Conservation (phyloP, 2,888 invertebrate genomes). For the Agrochola lota region DNA sequence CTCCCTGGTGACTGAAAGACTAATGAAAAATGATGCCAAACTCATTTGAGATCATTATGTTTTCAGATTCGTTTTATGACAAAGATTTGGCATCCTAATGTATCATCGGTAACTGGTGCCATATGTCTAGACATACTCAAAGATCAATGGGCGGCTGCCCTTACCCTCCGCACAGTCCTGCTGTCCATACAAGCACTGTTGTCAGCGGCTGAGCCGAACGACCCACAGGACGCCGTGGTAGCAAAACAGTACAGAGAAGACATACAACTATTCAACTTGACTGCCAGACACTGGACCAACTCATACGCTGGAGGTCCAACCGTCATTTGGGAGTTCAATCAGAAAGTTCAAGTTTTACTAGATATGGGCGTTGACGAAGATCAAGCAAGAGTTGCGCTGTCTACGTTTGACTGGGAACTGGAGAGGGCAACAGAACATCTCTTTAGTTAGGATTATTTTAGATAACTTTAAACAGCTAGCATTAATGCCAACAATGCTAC, state of each 20-base stretch:
- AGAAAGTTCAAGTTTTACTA: conserved; percentile 96
- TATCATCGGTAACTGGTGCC: conserved; percentile 99
- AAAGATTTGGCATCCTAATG: conserved; percentile 99
- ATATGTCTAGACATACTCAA: conserved; percentile 99
- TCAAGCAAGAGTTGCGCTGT: conserved; percentile 96
- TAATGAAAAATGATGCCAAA: not conserved
- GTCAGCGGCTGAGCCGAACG: conserved; percentile 97
- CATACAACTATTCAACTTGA: conserved; percentile 95
- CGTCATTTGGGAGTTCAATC: conserved; percentile 93
- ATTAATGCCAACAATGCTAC: conserved; percentile 53
- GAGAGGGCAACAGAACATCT: conserved; percentile 96
- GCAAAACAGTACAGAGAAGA: conserved; percentile 99
- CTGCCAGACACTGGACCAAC: conserved; percentile 99
- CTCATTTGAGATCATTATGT: conserved; percentile 26
- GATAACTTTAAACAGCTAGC: conserved; percentile 47
- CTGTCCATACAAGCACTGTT: conserved; percentile 98
- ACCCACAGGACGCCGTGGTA: conserved; percentile 99
- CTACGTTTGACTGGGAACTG: conserved; percentile 97
- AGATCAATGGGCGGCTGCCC: conserved; percentile 99
- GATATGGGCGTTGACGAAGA: conserved; percentile 99
- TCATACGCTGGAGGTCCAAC: conserved; percentile 96
- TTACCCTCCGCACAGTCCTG: conserved; percentile 98
- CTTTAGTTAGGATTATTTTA: conserved; percentile 78
- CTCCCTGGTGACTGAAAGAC: not conserved
- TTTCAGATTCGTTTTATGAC: conserved; percentile 98